Conservation (phyloP, 2,888 invertebrate species). For the Patella depressa region DNA sequence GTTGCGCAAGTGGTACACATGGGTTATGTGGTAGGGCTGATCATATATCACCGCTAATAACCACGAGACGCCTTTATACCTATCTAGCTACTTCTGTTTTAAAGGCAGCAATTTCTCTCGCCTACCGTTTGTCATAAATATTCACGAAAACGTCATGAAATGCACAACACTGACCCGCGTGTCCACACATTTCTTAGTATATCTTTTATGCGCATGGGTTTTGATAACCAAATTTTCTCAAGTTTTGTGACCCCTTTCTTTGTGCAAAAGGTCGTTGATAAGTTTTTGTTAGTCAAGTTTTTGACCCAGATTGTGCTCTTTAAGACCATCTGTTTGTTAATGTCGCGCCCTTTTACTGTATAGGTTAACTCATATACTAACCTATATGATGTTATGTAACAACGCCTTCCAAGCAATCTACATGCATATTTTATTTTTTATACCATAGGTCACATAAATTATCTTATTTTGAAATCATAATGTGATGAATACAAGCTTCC, state of each 20-base stretch:
- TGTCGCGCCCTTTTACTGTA: constrained; percentile 9
- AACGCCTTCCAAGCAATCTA: no score
- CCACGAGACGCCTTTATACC: background rate
- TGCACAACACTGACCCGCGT: no score
- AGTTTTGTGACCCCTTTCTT: constrained; percentile 11
- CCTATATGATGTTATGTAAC: background rate
- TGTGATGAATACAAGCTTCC: no score
- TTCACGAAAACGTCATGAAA: no score
- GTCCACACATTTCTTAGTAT: no score
- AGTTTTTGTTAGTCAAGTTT: constrained; percentile 13
- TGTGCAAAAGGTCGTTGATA: constrained; percentile 5
- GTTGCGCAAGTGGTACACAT: constrained; percentile 9
- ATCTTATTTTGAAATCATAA: no score
- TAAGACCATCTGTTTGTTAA: constrained; percentile 11
- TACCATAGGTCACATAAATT: no score
- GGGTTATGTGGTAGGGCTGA: constrained; percentile 9
- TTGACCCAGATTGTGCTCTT: constrained; percentile 12
- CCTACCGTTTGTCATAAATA: no score
- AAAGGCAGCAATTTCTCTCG: no score
- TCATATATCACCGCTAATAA: constrained; percentile 10
- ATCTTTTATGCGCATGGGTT: no score
- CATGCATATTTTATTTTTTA: no score
- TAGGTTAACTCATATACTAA: constrained; percentile 5
- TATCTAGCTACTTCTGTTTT: background rate
- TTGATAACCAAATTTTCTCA: background rate